Conservation (phyloP, 2,888 invertebrate genomes). For the Tineola bisselliella region DNA sequence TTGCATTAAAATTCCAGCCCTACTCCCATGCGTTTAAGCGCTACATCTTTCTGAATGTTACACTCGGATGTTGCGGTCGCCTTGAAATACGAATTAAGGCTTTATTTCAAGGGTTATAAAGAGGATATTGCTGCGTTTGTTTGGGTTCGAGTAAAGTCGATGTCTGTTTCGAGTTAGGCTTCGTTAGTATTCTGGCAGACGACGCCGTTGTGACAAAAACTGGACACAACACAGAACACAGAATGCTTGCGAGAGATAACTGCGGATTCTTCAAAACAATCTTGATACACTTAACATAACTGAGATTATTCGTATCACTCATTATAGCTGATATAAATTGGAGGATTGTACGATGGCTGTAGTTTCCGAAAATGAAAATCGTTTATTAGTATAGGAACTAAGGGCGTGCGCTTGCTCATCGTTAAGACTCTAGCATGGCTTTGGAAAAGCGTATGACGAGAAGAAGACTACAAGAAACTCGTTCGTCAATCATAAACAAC, state of each 20-base stretch:
- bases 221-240: background rate
- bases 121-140: background rate
- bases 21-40: background rate
- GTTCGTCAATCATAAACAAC: too few relatives aligned
- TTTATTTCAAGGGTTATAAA: background rate
- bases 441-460: too few relatives aligned
- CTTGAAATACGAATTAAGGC: background rate
- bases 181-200: slow-evolving; percentile 9
- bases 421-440: too few relatives aligned
- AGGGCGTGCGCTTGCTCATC: too few relatives aligned
- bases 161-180: slow-evolving; percentile 1
- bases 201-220: slow-evolving; percentile 2
- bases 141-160: background rate
- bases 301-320: too few relatives aligned
- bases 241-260: background rate
- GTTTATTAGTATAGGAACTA: too few relatives aligned
- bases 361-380: too few relatives aligned
- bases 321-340: too few relatives aligned
- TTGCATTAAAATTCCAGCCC: background rate
- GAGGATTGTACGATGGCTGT: too few relatives aligned
- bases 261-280: background rate
- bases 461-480: too few relatives aligned
- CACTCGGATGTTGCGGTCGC: background rate
- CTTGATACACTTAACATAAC: too few relatives aligned
- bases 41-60: background rate